Conservation (phyloP, 2,797 vertebrate species). For the Dryobates pubescens region DNA sequence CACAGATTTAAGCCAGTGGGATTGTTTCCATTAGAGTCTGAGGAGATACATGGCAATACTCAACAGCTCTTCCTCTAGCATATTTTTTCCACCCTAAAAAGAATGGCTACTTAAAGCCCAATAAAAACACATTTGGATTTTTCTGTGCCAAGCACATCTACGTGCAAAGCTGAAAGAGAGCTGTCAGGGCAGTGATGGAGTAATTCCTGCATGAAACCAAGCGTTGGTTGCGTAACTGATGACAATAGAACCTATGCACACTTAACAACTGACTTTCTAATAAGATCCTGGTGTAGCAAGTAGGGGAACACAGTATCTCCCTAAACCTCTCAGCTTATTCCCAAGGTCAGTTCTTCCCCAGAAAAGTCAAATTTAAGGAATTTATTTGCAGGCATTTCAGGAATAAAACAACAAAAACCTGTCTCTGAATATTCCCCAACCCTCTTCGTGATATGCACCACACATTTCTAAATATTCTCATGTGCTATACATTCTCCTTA, state of each 20-base stretch:
- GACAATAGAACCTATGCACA: not conserved
- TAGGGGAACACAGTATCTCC: not conserved
- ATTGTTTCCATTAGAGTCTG: not conserved
- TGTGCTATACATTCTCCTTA: not conserved
- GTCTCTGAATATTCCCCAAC: not conserved
- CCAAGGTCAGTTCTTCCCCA: not conserved
- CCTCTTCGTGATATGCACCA: not conserved
- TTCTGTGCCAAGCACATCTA: not conserved
- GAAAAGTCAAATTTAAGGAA: not conserved
- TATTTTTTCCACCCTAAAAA: not conserved
- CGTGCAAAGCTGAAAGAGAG: not conserved
- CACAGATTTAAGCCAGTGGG: not conserved
- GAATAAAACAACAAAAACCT: not conserved
- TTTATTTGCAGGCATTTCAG: not conserved
- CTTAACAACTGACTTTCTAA: not conserved
- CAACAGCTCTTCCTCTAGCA: not conserved
- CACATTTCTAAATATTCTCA: not conserved
- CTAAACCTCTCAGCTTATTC: not conserved
- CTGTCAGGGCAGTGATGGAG: not conserved
- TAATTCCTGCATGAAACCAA: not conserved
- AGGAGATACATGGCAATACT: not conserved
- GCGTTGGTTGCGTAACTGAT: not conserved
- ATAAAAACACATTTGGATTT: not conserved
- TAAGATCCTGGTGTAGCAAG: fast-evolving
- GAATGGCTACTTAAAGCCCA: not conserved